A percentile compares a stretch with the other conserved stretches of the same genome.
These are phyloP conservation scores for Lutjanus campechanus DNA, from an alignment of 2,797 vertebrate genomes.

Conservation along the genomic window DNA sequence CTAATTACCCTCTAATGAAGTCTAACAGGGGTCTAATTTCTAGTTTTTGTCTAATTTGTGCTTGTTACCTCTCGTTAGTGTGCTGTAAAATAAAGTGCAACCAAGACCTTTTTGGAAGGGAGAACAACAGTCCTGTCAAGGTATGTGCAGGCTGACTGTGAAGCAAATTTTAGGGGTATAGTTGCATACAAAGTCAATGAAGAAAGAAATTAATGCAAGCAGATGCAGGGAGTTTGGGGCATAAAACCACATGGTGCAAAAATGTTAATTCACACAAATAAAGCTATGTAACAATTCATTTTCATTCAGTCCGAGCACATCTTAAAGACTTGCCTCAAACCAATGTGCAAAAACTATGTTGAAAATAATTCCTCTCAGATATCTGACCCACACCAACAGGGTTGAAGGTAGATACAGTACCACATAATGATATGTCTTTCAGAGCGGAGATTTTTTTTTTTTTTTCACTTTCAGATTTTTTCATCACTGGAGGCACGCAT, in stretches of 20 bases:
- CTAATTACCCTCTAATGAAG: too few species aligned
- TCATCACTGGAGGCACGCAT: background rate
- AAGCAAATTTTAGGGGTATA: background rate
- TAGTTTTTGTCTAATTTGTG: too few species aligned
- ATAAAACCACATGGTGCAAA: background rate
- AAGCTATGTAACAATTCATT: background rate
- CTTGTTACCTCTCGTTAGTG: too few species aligned
- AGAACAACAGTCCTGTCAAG: background rate
- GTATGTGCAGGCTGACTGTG: background rate
- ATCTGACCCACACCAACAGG: background rate
- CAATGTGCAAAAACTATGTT: background rate
- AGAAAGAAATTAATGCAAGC: background rate
- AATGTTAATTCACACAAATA: background rate
- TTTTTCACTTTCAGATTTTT: background rate
- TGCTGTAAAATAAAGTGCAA: too few species aligned
- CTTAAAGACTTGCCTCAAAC: background rate
- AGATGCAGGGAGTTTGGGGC: background rate
- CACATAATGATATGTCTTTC: background rate
- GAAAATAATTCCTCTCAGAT: background rate
- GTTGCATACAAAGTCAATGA: background rate
- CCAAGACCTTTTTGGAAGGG: constrained; percentile 1
- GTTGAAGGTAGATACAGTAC: background rate
- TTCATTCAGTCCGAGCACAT: background rate
- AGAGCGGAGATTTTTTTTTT: background rate
- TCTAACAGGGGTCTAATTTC: too few species aligned